Conservation (phyloP, 2,113 vertebrate genomes). For the Pyxicephalus adspersus region DNA sequence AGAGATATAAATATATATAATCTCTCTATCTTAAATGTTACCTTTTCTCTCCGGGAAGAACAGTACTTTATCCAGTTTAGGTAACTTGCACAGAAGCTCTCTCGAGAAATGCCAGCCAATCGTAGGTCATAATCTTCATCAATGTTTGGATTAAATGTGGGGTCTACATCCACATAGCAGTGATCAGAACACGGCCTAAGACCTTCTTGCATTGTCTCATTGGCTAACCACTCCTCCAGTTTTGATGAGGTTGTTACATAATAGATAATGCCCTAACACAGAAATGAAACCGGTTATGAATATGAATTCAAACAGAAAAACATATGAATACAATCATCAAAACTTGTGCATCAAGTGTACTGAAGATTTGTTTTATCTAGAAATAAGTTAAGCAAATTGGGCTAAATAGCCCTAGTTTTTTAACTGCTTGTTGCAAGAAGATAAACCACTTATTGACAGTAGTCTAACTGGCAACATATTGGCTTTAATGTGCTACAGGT, state of each 20-base stretch:
- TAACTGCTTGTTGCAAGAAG: too few relatives aligned
- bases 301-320: too few relatives aligned
- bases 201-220: constrained; percentile 94
- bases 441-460: too few relatives aligned
- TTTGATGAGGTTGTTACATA: constrained; percentile 91
- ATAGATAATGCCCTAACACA: constrained; percentile 92
- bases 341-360: too few relatives aligned
- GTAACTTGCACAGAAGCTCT: constrained; percentile 94
- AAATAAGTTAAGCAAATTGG: too few relatives aligned
- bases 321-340: too few relatives aligned
- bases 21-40: constrained; percentile 62
- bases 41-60: constrained; percentile 88
- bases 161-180: constrained; percentile 96
- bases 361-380: too few relatives aligned
- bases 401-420: too few relatives aligned
- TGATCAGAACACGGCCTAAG: constrained; percentile 85
- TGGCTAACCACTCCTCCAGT: constrained; percentile 94
- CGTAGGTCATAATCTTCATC: constrained; percentile 98
- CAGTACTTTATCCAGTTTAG: constrained; percentile 97
- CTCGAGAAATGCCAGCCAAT: constrained; percentile 92
- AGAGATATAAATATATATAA: background rate
- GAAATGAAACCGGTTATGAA: too few relatives aligned
- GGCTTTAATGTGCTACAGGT: too few relatives aligned
- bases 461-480: too few relatives aligned
- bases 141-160: constrained; percentile 98